Percentiles rank a stretch among this genome's conserved stretches.
phyloP scores from a whole-genome alignment of 2,888 invertebrate genomes.

The Teleiodes luculella region DNA sequence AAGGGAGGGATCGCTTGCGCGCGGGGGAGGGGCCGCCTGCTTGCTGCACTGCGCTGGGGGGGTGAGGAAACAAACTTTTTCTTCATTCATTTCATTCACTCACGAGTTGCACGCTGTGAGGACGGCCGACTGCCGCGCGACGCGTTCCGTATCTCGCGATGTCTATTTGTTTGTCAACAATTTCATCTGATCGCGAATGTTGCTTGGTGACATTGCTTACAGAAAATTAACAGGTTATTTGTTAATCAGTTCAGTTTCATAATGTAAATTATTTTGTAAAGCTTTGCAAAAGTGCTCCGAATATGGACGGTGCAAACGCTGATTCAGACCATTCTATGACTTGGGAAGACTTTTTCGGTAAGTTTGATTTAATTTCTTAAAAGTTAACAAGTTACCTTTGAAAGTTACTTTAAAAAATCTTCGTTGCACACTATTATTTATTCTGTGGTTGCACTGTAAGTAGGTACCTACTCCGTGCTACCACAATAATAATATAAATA shows the following conservation, averaged over 20 bases:
- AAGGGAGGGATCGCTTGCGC: slow-evolving; percentile 17
- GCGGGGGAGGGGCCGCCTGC: slow-evolving; percentile 10
- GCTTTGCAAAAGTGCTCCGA: slow-evolving; percentile 37
- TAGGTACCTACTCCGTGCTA: too few relatives aligned
- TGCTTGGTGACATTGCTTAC: slow-evolving; percentile 44
- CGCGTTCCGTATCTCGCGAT: slow-evolving; percentile 45
- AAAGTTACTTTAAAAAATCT: too few relatives aligned
- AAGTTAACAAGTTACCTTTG: too few relatives aligned
- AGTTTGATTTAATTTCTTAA: slow-evolving; percentile 37
- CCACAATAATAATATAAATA: too few relatives aligned
- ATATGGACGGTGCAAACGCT: slow-evolving; percentile 75
- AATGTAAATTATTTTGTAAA: slow-evolving; percentile 40
- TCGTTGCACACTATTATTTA: too few relatives aligned
- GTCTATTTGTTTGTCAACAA: slow-evolving; percentile 67
- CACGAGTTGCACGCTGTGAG: slow-evolving; percentile 35
- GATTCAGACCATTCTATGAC: slow-evolving; percentile 85
- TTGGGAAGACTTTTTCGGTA: slow-evolving; percentile 86
- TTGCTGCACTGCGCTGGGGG: slow-evolving; percentile 1
- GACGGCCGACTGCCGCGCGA: slow-evolving; percentile 33
- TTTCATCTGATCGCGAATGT: slow-evolving; percentile 26
- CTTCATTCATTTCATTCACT: slow-evolving; percentile 45
- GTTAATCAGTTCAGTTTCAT: slow-evolving; percentile 18
- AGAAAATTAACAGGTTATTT: slow-evolving; percentile 32
- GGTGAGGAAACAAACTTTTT: slow-evolving; percentile 21
- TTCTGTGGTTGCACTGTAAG: too few relatives aligned